These are phyloP conservation scores for Sweltsa coloradensis DNA, from an alignment of 1,140 invertebrate genomes.

Conservation along the genomic window DNA sequence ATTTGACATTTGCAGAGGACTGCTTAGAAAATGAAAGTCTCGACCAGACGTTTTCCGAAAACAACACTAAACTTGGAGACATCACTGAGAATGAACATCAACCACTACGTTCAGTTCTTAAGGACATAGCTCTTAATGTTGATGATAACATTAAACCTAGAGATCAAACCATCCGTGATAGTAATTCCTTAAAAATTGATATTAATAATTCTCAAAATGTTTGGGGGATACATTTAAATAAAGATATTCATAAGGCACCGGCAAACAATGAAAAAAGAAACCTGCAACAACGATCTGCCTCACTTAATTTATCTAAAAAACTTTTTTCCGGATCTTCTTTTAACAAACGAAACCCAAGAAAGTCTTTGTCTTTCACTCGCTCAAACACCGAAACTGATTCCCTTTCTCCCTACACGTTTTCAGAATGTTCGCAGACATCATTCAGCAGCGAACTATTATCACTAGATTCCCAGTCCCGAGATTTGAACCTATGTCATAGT, in stretches of 20 bases:
- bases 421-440: no score
- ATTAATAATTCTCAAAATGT: slow-evolving; percentile 29
- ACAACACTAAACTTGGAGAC: no score
- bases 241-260: slow-evolving; percentile 24
- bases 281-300: slow-evolving; percentile 25
- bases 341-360: slow-evolving; percentile 60
- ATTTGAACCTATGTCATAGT: no score
- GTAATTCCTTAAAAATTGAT: slow-evolving; percentile 20
- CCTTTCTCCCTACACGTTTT: no score
- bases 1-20: slow-evolving; percentile 26
- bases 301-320: slow-evolving; percentile 47
- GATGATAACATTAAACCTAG: no score
- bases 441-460: no score
- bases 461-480: no score
- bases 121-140: no score
- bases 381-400: no score
- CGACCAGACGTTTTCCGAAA: no score
- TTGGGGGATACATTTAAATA: slow-evolving; percentile 46
- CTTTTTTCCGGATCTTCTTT: slow-evolving; percentile 54
- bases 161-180: slow-evolving; percentile 16
- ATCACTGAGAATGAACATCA: no score
- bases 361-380: slow-evolving; percentile 35
- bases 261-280: slow-evolving; percentile 21
- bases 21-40: slow-evolving; percentile 21
- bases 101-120: no score